Base-by-base conservation (phyloP, 2,113 vertebrate genomes). In the Pseudorectes ferrugineus region DNA sequence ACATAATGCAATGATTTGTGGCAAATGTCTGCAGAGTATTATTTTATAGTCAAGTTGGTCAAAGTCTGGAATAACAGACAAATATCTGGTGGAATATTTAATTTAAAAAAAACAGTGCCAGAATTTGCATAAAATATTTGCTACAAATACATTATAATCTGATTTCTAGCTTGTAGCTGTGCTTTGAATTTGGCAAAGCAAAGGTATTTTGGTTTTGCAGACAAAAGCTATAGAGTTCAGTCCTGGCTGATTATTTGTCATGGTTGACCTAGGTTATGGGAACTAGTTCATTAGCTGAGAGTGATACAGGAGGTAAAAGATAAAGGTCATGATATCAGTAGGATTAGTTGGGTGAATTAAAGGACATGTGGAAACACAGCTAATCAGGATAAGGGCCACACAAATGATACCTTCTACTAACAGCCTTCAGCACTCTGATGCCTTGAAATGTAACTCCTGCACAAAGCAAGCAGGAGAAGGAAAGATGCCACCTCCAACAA, bases 321-420 rank as follows among this genome's bases (percentile, higher is more conserved):
- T 89, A 82, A 95, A 97, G 89, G 90, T 89, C 80, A 40, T 4
- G 2, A 49, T 85, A 36, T 84, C 78, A 79, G 25, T 78, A 38
- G 92, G 78, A 94, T 94, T 92, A 94, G 75, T 72, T 94, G 76
- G 38, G 76, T 91, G 77, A 94, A 95, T 88, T 89, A 92, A 95
- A 93, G 70, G 84, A 82, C 62, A 55, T n/a, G 45, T 77, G 57
- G 78, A 88, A 85, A 86, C 55, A 74, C 48, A 88, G 54, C 65
- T 95, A 71, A 88, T 89, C 70, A 85, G 87, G 28, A 66, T 68
- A 81, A 91, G 73, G 72, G 46, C 68, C 79, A 79, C 85, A 88
- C 42, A 76, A 73, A 70, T 66, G 57, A 59, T 92, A 36, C 62
- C 54, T 92, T 92, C 81, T 76, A 23, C 91, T 80, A 54, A 65